Percentiles rank a stretch among this genome's conserved stretches.
Evolutionary conservation across 2,888 invertebrate genomes (phyloP).

Genomic region (Syritta pipiens): DNA sequence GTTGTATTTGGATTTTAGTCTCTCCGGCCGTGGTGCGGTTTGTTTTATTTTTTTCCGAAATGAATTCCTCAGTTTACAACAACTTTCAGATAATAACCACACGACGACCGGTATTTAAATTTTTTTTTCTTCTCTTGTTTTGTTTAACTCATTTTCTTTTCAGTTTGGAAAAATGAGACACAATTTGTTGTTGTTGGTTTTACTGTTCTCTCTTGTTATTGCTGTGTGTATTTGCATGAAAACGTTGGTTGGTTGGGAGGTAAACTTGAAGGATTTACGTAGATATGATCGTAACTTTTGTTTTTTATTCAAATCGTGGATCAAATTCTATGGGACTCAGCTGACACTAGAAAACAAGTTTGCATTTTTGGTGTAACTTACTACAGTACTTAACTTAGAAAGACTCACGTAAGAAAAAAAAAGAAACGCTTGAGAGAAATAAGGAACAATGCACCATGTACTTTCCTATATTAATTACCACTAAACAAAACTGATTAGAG

Average conservation of each 20-base stretch:
- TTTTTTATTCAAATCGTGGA: no score
- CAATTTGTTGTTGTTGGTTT: neutral
- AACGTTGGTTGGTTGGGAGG: neutral
- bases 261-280: constrained; percentile 15
- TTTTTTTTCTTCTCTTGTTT: constrained; percentile 15
- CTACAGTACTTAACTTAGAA: no score
- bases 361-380: no score
- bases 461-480: no score
- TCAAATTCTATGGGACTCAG: no score
- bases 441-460: no score
- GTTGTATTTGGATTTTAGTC: neutral
- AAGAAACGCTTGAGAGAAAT: no score
- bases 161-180: constrained; percentile 6
- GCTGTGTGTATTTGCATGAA: constrained; percentile 11
- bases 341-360: no score
- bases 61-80: constrained; percentile 54
- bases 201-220: constrained; percentile 4
- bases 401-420: no score
- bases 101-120: constrained; percentile 55
- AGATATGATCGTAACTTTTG: no score
- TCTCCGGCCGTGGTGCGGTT: constrained; percentile 5
- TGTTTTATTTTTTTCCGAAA: no score
- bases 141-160: constrained; percentile 17
- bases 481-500: no score
- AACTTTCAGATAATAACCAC: constrained; percentile 57